Base-by-base conservation (phyloP, 2,888 invertebrate species). In the Microplitis manilae region DNA sequence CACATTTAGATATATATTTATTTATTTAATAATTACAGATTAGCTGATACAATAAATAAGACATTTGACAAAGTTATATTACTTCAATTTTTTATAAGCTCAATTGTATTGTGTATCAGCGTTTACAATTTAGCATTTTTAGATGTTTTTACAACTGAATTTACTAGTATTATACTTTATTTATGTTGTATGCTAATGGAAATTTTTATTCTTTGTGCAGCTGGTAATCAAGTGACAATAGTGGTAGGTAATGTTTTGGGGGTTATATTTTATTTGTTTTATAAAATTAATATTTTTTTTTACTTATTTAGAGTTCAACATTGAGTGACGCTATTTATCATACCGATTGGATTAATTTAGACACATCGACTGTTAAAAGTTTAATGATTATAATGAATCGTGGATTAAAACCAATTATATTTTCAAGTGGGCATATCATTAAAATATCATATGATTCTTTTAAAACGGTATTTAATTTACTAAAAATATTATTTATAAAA, bases 151-250 rank as follows among this genome's bases (percentile, higher is more conserved):
- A 72, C 76, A n/a, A 41, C 71, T 8, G 76, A 79, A 62, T 76
- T 74, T 60, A 73, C 72, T 38, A 60, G 71, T 15, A 68, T 74
- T 65, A 68, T 76, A 2, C 73, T 77, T 17, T 79, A 78, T 41
- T 59, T 79, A 1, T 50, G 40, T 20, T 71, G 74, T 40, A 76
- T 78, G 76, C 41, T 78, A 8, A 76, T 72, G 50, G 74, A 79
- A 64, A 78, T 79, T 73, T 78, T 79, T 75, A 59, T 78, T 40
- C 15, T 73, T 38, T 79, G 77, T 61, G 76, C 71, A 20, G 76
- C 77, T 50, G 79, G 79, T 9, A 72, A 74, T 76, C 77, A 79
- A 68, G 79, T 86, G 0, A 81, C 79, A 9, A 6, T 75, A 15
- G 80, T 82, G 77, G 83, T 86, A 74, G 9, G 30, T 30, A 30